Conservation (phyloP, 2,113 vertebrate species). For the Elephantulus edwardii region DNA sequence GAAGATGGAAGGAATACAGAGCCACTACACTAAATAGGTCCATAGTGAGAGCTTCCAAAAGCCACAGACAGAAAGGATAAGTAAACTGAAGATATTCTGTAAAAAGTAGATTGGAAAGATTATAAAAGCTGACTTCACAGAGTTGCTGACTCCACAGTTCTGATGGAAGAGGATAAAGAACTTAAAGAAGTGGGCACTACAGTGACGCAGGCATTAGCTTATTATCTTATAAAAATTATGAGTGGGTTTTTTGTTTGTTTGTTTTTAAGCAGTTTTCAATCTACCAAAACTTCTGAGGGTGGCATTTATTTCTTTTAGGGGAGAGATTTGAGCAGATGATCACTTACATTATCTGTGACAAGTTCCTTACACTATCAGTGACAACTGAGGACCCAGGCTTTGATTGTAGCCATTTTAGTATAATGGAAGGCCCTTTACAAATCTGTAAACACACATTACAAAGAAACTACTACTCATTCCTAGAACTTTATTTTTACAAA, state of each 20-base stretch:
- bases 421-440: conserved; percentile 29
- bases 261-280: conserved; percentile 37
- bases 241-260: no score
- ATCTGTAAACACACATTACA: not conserved
- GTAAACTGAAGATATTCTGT: conserved; percentile 9
- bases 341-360: conserved; percentile 13
- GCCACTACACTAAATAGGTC: not conserved
- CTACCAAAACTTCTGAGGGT: not conserved
- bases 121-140: not conserved
- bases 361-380: not conserved
- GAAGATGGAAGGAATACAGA: no score
- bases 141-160: not conserved
- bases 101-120: not conserved
- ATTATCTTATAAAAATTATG: not conserved
- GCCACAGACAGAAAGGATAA: conserved; percentile 8
- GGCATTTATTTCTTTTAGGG: not conserved
- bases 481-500: no score
- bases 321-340: not conserved
- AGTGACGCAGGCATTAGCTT: conserved; percentile 13
- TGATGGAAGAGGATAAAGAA: conserved; percentile 11
- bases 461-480: conserved; percentile 45
- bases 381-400: not conserved
- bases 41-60: not conserved
- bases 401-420: not conserved
- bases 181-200: not conserved